These are phyloP conservation scores for Corvus cornix DNA, from an alignment of 2,113 vertebrate genomes.

Conservation along the genomic window DNA sequence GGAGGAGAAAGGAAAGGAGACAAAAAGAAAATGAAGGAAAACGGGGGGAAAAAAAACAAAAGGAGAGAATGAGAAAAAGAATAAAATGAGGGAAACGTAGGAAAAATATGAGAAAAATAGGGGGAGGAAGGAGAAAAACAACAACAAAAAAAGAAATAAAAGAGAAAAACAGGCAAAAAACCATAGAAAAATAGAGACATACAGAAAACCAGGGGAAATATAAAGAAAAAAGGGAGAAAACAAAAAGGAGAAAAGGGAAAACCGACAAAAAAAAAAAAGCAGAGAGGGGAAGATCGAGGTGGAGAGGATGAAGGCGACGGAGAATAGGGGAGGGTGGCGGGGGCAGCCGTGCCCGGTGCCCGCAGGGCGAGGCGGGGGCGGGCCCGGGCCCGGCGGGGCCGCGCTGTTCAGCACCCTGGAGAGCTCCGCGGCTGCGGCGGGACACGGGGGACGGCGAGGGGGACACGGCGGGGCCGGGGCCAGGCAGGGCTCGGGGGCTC, in stretches of 20 bases:
- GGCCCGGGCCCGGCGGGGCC: too few relatives aligned
- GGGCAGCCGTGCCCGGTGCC: neutral
- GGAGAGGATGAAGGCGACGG: neutral
- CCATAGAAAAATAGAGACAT: neutral
- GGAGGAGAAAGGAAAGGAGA: neutral
- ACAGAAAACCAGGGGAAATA: neutral
- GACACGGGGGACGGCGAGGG: neutral
- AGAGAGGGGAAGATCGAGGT: neutral
- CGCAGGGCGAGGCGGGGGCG: neutral
- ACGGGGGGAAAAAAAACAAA: accelerated
- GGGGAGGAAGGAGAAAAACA: accelerated
- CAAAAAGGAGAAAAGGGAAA: neutral
- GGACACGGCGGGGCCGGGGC: neutral
- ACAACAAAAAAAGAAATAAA: neutral
- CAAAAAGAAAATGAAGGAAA: neutral
- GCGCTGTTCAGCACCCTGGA: constrained; percentile 9
- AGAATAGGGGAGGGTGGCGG: neutral
- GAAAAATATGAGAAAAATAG: neutral
- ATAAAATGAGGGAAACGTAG: accelerated
- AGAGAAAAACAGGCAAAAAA: accelerated
- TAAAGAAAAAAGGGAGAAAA: neutral
- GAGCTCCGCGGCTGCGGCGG: neutral
- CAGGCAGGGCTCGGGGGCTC: neutral
- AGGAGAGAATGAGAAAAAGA: neutral
- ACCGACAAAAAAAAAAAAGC: neutral